Base-by-base conservation (phyloP, 2,888 invertebrate species). In the Stictocephala bisonia region DNA sequence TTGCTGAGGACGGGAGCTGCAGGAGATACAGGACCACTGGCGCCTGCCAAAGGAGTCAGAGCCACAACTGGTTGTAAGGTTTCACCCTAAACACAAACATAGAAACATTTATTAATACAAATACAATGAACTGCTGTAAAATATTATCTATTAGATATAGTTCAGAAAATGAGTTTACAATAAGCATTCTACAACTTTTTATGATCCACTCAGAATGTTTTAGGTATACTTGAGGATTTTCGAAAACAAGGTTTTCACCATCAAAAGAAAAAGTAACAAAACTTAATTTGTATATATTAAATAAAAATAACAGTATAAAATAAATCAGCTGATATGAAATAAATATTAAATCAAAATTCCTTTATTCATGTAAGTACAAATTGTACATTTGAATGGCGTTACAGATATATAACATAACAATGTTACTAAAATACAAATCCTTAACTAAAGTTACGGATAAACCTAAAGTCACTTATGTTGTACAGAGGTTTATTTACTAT, bases 11-110 rank as follows among this genome's bases (percentile, higher is more conserved):
- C 53, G 22, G 35, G 35, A n/a, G 29, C 15, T 11, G 60, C 18
- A 2, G 66, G 51, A 20, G 66, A 24, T 11, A 48, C 20, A 13
- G 64, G 13, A 1, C n/a, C 20, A n/a, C 29, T 11, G 7, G 18
- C 56, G 13, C 60, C 50, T 22, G 27, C 9, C 13, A 31, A 15
- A 15, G 71, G 71, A 11, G 50, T 50, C 26, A 51, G 35, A 0
- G 66, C 27, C 35, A 72, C 66, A 7, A 71, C 18, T 2, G 64
- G 71, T 29, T 64, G 64, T 6, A 60, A 22, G 27, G 31, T 22
- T 22, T 66, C 72, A 13, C 40, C 64, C 53, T 53, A 15, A 26
- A 44, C 3, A 13, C 35, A 35, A 9, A 31, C 11, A 29, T 22
- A 4, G n/a, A n/a, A n/a, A n/a, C 11, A 13, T 15, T 2, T 13